Percentiles rank a stretch among this genome's conserved stretches.
phyloP scores from a whole-genome alignment of 2,113 vertebrate species.

The Nerophis ophidion region DNA sequence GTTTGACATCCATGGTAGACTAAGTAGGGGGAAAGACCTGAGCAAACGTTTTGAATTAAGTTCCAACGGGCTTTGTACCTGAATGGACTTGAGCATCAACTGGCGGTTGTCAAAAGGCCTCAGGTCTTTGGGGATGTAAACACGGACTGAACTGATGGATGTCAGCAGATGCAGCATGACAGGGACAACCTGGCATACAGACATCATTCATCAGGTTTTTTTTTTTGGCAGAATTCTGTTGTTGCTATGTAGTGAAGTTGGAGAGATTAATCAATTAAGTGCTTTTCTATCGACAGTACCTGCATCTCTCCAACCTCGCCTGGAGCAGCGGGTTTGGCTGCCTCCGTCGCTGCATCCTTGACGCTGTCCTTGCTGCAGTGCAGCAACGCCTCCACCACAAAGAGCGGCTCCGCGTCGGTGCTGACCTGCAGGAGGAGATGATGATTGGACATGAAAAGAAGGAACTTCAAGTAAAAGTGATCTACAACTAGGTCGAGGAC shows the following conservation, averaged over 20 bases:
- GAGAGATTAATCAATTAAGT: neutral
- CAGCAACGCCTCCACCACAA: conserved; percentile 89
- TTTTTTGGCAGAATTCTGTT: no score
- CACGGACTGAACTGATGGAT: conserved; percentile 91
- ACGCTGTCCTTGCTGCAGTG: conserved; percentile 92
- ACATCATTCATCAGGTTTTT: no score
- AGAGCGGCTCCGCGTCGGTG: conserved; percentile 82
- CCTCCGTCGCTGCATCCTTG: conserved; percentile 86
- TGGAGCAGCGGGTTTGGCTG: conserved; percentile 81
- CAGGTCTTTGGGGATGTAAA: conserved; percentile 94
- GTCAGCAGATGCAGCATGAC: conserved; percentile 88
- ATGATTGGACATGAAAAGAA: neutral
- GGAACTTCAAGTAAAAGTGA: neutral
- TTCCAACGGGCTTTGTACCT: conserved; percentile 60
- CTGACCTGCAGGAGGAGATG: conserved; percentile 15
- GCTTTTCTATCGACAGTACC: conserved; percentile 55
- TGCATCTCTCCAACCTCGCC: conserved; percentile 96
- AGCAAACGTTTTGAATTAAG: no score
- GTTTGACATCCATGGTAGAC: no score
- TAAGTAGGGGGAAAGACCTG: neutral
- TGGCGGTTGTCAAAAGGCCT: conserved; percentile 90
- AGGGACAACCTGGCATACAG: conserved; percentile 82
- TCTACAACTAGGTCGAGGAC: neutral
- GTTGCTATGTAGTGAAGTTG: neutral
- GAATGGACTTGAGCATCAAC: conserved; percentile 93